Percentiles rank a stretch among this genome's conserved stretches.
Evolutionary conservation across 1,140 invertebrate genomes (phyloP).

Genomic region (Drosophila lini): DNA sequence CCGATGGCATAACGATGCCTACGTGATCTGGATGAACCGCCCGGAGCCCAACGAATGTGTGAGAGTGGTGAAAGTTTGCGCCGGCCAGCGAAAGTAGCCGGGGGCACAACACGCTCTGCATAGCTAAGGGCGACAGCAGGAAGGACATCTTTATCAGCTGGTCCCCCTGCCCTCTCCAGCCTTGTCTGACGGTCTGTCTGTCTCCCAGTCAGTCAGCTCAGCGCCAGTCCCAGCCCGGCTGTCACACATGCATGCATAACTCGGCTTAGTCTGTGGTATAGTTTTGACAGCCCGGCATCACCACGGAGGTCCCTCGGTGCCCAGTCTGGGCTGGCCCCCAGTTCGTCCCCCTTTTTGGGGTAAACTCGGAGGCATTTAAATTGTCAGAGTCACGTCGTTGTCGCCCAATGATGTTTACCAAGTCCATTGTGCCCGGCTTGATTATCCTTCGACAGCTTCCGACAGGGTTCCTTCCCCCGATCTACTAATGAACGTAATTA

Average conservation of each 20-base stretch:
- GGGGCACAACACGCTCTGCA: slow-evolving; percentile 60
- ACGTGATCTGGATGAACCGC: slow-evolving; percentile 68
- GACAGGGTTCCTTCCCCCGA: slow-evolving; percentile 2
- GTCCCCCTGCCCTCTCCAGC: not conserved
- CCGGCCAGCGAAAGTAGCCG: slow-evolving; percentile 71
- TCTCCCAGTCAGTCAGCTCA: not conserved
- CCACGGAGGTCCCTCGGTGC: slow-evolving; percentile 12
- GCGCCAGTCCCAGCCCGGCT: slow-evolving; percentile 2
- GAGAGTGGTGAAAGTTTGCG: slow-evolving; percentile 72
- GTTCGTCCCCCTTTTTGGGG: slow-evolving; percentile 5
- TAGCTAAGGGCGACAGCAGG: slow-evolving; percentile 65
- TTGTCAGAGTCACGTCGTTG: slow-evolving; percentile 67
- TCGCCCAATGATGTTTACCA: slow-evolving; percentile 65
- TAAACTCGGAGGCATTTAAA: slow-evolving; percentile 55
- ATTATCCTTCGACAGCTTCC: slow-evolving; percentile 42
- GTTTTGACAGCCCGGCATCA: slow-evolving; percentile 70
- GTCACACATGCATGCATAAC: slow-evolving; percentile 62
- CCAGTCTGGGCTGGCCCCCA: not conserved
- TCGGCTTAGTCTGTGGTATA: slow-evolving; percentile 73
- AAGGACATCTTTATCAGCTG: slow-evolving; percentile 79
- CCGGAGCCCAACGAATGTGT: slow-evolving; percentile 57
- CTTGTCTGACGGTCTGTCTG: not conserved
- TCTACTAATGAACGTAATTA: slow-evolving; percentile 51
- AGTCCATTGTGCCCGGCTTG: slow-evolving; percentile 63
- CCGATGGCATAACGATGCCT: slow-evolving; percentile 79